A percentile compares a stretch with the other conserved stretches of the same genome.
phyloP scores from a whole-genome alignment of 2,888 invertebrate genomes.

The Aplocera efformata region DNA sequence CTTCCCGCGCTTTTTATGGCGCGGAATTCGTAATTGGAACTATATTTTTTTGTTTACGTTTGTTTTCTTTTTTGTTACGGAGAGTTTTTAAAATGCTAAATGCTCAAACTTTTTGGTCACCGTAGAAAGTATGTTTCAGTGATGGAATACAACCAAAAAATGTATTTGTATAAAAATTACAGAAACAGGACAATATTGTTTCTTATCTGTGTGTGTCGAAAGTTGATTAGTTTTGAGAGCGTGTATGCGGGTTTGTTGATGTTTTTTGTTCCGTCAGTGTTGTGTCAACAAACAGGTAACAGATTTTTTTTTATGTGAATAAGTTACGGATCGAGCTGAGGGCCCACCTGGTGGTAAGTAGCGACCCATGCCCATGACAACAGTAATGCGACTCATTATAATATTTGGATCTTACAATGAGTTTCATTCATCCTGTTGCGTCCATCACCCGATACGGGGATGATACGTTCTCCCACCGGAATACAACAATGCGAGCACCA shows the following conservation, averaged over 20 bases:
- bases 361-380: no score
- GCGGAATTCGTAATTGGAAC: constrained; percentile 41
- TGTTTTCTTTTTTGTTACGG: background rate
- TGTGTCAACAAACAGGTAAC: constrained; percentile 58
- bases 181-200: constrained; percentile 31
- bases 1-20: constrained; percentile 52
- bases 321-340: no score
- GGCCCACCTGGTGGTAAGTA: no score
- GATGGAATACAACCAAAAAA: constrained; percentile 33
- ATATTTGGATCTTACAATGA: no score
- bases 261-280: constrained; percentile 55
- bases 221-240: constrained; percentile 39
- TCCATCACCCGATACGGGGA: no score
- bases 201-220: constrained; percentile 45
- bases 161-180: constrained; percentile 22
- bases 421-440: no score
- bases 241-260: constrained; percentile 64
- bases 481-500: no score
- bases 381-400: no score
- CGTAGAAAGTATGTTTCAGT: constrained; percentile 12
- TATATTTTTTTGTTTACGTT: constrained; percentile 1
- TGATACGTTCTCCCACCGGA: no score
- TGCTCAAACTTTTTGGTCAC: background rate
- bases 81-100: background rate
- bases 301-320: constrained; percentile 3